Base-by-base conservation (phyloP, 2,888 invertebrate genomes). In the Synergus gifuensis region DNA sequence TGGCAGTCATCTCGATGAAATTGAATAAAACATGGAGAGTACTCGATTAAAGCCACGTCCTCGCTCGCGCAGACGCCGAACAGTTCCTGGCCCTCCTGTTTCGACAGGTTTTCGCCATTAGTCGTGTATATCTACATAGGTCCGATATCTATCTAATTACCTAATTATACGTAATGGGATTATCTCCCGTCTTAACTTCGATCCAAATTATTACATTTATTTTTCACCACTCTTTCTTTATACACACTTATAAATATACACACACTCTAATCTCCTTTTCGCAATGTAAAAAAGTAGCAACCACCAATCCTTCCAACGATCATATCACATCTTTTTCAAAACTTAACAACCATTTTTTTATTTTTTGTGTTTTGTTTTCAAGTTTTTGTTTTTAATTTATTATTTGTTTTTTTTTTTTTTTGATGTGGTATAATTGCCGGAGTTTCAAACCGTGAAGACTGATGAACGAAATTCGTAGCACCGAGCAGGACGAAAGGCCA, bases 71-170 rank as follows among this genome's bases (percentile, higher is more conserved):
- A 86, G 83, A 86, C 85, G 84, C 87, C 85, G 87, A 88, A 89
- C 85, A 90, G 88, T 89, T 90, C 89, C 89, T 88, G 87, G 86
- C 82, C 87, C 82, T 87, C 73, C 87, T 88, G 88, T 87, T 85
- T 82, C 83, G 87, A 85, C 87, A 88, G 87, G 85, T 83, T 87
- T 87, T 87, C 85, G 83, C 73, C 84, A 85, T 81, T 86, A 87
- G 83, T 86, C 88, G 83, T 86, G 83, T 87, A 87, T 82, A 85
- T 79, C 67, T 46, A 58, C 54, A 73, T 73, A 73, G 54, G 83
- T 82, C 83, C 83, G 76, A 85, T 83, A 85, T 84, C 83, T 84
- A 84, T 79, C 76, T 80, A 81, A 84, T 82, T 80, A 84, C 79
- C 78, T 54, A 86, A 85, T 73, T 73, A 67, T 46, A 46, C 67